Percentiles rank a stretch among this genome's conserved stretches.
Evolutionary conservation across 2,797 vertebrate species (phyloP).

Genomic region (Melanotaenia nigrans): DNA sequence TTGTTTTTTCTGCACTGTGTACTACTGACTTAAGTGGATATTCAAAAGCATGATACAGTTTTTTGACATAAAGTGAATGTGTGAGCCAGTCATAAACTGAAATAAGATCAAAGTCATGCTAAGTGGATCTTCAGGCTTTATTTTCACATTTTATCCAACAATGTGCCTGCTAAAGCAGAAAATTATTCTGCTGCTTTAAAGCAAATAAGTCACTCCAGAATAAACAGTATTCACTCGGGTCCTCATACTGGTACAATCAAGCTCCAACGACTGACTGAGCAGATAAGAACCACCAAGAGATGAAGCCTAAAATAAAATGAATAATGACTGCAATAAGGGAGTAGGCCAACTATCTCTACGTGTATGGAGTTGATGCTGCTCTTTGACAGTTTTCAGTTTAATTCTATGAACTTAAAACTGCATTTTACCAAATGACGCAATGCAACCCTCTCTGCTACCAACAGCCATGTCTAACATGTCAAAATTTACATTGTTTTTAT

Average conservation of each 20-base stretch:
- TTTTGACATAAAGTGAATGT: constrained; percentile 78
- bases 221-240: constrained; percentile 69
- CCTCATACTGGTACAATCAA: constrained; percentile 67
- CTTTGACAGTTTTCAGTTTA: constrained; percentile 35
- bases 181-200: constrained; percentile 81
- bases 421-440: constrained; percentile 35
- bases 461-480: constrained; percentile 30
- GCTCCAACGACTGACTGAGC: constrained; percentile 64
- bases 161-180: constrained; percentile 77
- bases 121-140: constrained; percentile 84
- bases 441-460: constrained; percentile 29
- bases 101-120: constrained; percentile 85
- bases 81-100: constrained; percentile 73
- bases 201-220: constrained; percentile 77
- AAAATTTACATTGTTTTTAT: neutral
- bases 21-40: constrained; percentile 72
- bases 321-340: constrained; percentile 49
- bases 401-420: constrained; percentile 26
- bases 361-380: constrained; percentile 31
- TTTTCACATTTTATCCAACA: constrained; percentile 79
- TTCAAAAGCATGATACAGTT: constrained; percentile 76
- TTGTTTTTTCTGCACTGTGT: constrained; percentile 23
- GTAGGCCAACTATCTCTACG: constrained; percentile 24
- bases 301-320: constrained; percentile 47
- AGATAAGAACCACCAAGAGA: constrained; percentile 69